phyloP scores from a whole-genome alignment of 2,888 invertebrate species.

The Euclidia mi region DNA sequence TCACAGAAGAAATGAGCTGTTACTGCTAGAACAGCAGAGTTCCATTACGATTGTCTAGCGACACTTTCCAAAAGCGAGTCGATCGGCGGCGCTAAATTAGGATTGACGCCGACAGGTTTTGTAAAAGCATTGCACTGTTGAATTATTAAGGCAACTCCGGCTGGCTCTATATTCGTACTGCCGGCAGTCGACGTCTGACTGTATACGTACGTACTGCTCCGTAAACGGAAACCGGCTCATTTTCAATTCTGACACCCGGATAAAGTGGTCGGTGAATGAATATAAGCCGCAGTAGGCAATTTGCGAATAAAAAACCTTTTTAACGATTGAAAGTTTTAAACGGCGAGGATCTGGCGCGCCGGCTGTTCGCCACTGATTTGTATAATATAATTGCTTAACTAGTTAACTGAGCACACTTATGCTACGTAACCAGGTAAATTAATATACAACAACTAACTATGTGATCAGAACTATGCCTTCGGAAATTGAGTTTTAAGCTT shows the following conservation, averaged over 20 bases:
- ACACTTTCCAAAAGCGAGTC: conserved; percentile 86
- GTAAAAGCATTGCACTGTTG: conserved; percentile 90
- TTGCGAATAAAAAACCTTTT: conserved; percentile 61
- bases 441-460: conserved; percentile 71
- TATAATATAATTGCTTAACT: conserved; percentile 28
- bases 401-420: conserved; percentile 39
- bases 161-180: conserved; percentile 85
- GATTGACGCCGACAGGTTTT: conserved; percentile 89
- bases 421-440: conserved; percentile 66
- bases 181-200: conserved; percentile 70
- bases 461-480: conserved; percentile 80
- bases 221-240: conserved; percentile 82
- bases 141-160: conserved; percentile 88
- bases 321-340: conserved; percentile 63
- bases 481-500: conserved; percentile 80
- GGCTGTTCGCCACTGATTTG: conserved; percentile 29
- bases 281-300: conserved; percentile 71
- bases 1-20: conserved; percentile 58
- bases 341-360: conserved; percentile 47
- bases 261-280: conserved; percentile 81
- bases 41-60: conserved; percentile 88
- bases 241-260: conserved; percentile 87
- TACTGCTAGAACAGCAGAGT: conserved; percentile 78
- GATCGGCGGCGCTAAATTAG: conserved; percentile 87
- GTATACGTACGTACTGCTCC: conserved; percentile 73